These are phyloP conservation scores for Siniperca undulata DNA, from an alignment of 2,797 vertebrate genomes.

Conservation along the genomic window DNA sequence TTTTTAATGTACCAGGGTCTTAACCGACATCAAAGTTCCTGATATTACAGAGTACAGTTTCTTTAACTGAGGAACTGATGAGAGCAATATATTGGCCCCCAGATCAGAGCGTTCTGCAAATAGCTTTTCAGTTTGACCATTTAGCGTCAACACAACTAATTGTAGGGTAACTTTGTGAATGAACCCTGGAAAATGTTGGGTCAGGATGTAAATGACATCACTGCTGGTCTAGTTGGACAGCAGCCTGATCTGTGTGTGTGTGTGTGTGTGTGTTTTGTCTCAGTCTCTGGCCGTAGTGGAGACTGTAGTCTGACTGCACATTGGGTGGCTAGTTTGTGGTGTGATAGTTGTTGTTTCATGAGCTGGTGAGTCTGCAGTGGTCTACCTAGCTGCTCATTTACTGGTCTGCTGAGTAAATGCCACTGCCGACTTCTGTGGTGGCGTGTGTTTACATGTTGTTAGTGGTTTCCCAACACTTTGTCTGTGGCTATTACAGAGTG, in stretches of 20 bases:
- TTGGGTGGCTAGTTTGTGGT: slow-evolving; percentile 74
- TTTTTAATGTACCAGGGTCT: slow-evolving; percentile 24
- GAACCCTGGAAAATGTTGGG: slow-evolving; percentile 79
- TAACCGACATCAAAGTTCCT: slow-evolving; percentile 63
- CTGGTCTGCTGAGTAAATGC: slow-evolving; percentile 72
- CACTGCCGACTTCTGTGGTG: slow-evolving; percentile 43
- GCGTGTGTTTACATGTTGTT: slow-evolving; percentile 73
- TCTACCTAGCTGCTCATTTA: slow-evolving; percentile 82
- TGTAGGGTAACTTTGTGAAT: slow-evolving; percentile 60
- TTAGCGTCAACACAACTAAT: slow-evolving; percentile 62
- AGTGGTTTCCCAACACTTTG: slow-evolving; percentile 73
- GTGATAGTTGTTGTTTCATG: slow-evolving; percentile 56
- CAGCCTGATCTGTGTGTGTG: slow-evolving; percentile 42
- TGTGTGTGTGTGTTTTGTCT: slow-evolving; percentile 42
- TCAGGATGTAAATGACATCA: slow-evolving; percentile 77
- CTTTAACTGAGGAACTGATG: slow-evolving; percentile 26
- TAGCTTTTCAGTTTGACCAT: slow-evolving; percentile 52
- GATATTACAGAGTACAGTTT: slow-evolving; percentile 33
- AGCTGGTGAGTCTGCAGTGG: slow-evolving; percentile 64
- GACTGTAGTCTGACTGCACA: slow-evolving; percentile 69
- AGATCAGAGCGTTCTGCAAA: slow-evolving; percentile 59
- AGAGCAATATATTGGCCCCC: slow-evolving; percentile 25
- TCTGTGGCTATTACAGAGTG: slow-evolving; percentile 46
- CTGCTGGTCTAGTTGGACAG: slow-evolving; percentile 61
- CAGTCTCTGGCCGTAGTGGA: slow-evolving; percentile 61